Percentiles rank a stretch among this genome's conserved stretches.
Conservation (phyloP, 30 jellyfish, hydroid and myxozoan species). For the Hydractinia echinata region DNA sequence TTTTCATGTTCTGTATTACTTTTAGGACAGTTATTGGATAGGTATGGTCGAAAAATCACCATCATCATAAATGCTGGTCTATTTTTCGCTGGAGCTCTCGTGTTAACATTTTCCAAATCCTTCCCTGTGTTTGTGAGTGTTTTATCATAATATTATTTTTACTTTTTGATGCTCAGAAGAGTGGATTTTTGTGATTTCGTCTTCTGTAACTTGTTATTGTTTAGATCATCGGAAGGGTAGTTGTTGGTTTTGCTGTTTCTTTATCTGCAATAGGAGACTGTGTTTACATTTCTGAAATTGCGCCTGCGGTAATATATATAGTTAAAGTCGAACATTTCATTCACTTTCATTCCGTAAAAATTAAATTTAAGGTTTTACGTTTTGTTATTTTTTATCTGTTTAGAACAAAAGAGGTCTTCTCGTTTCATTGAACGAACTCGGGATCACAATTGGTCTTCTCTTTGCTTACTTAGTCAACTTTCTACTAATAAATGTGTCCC, state of each 20-base stretch:
- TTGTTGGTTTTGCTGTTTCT: conserved; percentile 85
- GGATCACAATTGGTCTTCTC: conserved; percentile 71
- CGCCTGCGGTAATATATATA: conserved; percentile 60
- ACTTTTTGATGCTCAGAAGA: too few species aligned
- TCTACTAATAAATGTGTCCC: conserved; percentile 35
- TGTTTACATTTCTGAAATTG: conserved; percentile 86
- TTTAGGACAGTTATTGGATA: conserved; percentile 66
- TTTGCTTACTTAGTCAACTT: conserved; percentile 68
- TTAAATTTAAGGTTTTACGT: too few species aligned
- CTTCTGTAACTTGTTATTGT: background rate
- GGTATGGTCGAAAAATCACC: conserved; percentile 71
- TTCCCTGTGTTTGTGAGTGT: conserved; percentile 50
- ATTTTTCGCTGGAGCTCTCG: conserved; percentile 62
- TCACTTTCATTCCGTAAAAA: too few species aligned
- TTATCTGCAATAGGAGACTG: conserved; percentile 90
- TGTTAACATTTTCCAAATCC: conserved; percentile 50
- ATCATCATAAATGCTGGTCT: conserved; percentile 61
- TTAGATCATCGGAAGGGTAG: conserved; percentile 70
- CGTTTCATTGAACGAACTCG: conserved; percentile 81
- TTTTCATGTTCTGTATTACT: background rate
- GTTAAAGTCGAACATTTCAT: too few species aligned
- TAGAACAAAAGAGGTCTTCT: conserved; percentile 57
- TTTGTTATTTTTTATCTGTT: background rate
- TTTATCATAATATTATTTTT: background rate
- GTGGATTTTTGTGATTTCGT: background rate